Evolutionary conservation across 2,113 vertebrate species (phyloP).

Genomic region (Malaclemys terrapin): DNA sequence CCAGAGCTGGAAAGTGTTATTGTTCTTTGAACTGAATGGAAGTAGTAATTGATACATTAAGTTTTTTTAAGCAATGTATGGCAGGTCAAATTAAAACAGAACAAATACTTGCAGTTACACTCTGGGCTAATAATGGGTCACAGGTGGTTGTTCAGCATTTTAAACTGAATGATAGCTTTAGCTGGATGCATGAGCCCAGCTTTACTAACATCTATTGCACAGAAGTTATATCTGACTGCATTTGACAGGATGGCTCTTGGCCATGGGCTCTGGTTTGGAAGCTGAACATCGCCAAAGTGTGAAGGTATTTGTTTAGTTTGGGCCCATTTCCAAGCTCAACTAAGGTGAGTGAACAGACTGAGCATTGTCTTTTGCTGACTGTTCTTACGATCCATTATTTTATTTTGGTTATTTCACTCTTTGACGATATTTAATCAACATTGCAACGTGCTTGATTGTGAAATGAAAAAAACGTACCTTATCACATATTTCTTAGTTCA

Average conservation of each 20-base stretch:
- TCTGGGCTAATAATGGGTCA: neutral
- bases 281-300: neutral
- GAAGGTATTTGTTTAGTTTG: neutral
- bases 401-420: neutral
- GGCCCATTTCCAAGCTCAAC: neutral
- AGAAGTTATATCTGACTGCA: neutral
- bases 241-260: neutral
- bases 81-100: neutral
- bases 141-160: neutral
- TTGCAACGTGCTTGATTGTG: neutral
- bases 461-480: neutral
- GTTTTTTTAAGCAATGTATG: neutral
- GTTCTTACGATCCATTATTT: constrained; percentile 20
- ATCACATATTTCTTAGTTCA: neutral
- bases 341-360: neutral
- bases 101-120: neutral
- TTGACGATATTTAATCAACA: neutral
- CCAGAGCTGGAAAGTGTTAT: neutral
- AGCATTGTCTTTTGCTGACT: neutral
- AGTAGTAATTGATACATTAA: neutral
- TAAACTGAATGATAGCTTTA: neutral
- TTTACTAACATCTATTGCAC: neutral
- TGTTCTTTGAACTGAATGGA: neutral
- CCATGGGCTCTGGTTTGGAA: accelerated
- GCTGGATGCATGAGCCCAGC: neutral